Evolutionary conservation across 1,140 invertebrate genomes (phyloP).

Genomic region (Drosophila arizonae): DNA sequence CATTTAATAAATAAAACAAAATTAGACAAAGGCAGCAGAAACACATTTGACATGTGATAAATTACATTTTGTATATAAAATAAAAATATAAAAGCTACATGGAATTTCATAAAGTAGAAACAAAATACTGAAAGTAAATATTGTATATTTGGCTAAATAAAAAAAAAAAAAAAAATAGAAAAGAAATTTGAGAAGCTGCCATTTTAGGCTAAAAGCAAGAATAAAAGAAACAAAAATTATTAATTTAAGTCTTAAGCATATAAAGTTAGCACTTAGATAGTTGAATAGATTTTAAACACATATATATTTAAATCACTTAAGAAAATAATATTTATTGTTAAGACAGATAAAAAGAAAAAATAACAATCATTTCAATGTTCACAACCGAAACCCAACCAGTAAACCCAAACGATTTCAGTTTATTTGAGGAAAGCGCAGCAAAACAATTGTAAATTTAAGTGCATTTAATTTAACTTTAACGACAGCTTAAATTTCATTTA

Average conservation of each 20-base stretch:
- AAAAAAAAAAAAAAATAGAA: conserved; percentile 55
- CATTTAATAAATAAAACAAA: conserved; percentile 3
- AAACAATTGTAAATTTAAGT: conserved; percentile 14
- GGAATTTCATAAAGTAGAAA: conserved; percentile 10
- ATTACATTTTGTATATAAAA: conserved; percentile 61
- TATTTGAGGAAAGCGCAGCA: conserved; percentile 15
- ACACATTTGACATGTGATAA: conserved; percentile 77
- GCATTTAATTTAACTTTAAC: conserved; percentile 52
- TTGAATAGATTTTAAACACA: conserved; percentile 67
- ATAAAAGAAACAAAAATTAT: conserved; percentile 18
- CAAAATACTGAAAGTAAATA: conserved; percentile 15
- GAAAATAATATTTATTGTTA: conserved; percentile 17
- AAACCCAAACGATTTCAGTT: conserved; percentile 51
- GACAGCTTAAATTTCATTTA: conserved; percentile 57
- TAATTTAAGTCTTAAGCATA: conserved; percentile 14
- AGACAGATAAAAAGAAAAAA: conserved; percentile 2
- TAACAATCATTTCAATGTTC: conserved; percentile 30
- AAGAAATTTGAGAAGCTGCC: conserved; percentile 57
- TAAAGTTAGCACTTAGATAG: conserved; percentile 70
- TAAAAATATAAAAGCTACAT: conserved; percentile 11
- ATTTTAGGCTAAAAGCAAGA: conserved; percentile 54
- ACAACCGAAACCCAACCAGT: conserved; percentile 24
- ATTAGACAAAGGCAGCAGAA: not conserved
- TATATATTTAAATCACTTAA: conserved; percentile 41
- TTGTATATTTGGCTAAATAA: conserved; percentile 72